A percentile compares a stretch with the other conserved stretches of the same genome.
Evolutionary conservation across 2,113 vertebrate species (phyloP).

Genomic region (Atherinomorus stipes): DNA sequence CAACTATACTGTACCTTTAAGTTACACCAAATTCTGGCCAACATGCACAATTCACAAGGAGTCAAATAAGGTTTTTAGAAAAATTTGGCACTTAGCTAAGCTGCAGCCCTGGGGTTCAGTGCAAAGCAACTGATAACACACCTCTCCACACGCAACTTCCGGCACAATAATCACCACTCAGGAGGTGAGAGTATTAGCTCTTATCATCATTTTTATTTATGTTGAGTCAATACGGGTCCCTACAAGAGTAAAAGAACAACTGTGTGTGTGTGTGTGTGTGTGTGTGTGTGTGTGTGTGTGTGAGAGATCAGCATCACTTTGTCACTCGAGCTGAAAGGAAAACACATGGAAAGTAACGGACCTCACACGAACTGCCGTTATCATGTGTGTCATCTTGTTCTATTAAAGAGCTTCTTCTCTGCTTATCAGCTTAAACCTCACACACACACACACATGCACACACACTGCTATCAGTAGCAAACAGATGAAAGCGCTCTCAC

Average conservation of each 20-base stretch:
- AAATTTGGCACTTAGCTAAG: not conserved
- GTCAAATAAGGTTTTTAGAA: too few relatives aligned
- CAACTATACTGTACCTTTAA: too few relatives aligned
- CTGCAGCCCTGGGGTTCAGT: not conserved
- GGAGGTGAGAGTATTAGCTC: too few relatives aligned
- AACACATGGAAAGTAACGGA: not conserved
- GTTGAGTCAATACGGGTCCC: too few relatives aligned
- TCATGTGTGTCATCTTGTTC: constrained; percentile 52
- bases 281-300: too few relatives aligned
- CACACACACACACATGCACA: constrained; percentile 20
- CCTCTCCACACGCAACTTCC: too few relatives aligned
- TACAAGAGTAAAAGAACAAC: not conserved
- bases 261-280: too few relatives aligned
- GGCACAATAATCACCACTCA: too few relatives aligned
- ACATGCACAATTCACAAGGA: too few relatives aligned
- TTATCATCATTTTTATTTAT: too few relatives aligned
- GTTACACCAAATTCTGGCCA: too few relatives aligned
- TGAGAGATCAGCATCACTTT: not conserved
- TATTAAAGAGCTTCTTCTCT: constrained; percentile 50
- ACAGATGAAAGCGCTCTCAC: constrained; percentile 39
- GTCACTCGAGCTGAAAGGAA: constrained; percentile 1
- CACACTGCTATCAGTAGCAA: constrained; percentile 19
- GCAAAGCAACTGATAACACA: not conserved
- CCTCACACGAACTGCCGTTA: constrained; percentile 23
- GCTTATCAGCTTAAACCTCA: constrained; percentile 37